Percentiles rank a stretch among this genome's conserved stretches.
phyloP scores from a whole-genome alignment of 1,140 invertebrate genomes.

The Choristoneura fumiferana region DNA sequence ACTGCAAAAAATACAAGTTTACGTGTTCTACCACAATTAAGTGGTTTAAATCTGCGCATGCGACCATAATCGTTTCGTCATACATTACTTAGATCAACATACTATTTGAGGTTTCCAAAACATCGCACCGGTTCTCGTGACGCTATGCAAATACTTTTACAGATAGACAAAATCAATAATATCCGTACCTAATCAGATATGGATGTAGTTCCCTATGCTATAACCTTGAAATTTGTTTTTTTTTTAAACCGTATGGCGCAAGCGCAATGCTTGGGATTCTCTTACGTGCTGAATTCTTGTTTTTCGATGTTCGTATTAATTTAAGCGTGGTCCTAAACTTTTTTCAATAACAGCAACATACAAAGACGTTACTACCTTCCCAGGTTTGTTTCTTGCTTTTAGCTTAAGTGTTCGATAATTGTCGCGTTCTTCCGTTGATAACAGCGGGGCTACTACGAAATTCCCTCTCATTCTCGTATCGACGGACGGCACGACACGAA shows the following conservation, averaged over 20 bases:
- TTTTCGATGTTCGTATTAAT: no score
- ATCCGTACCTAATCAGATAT: slow-evolving; percentile 5
- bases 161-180: slow-evolving; percentile 15
- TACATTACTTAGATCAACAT: slow-evolving; percentile 32
- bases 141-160: not conserved
- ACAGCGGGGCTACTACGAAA: no score
- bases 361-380: no score
- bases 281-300: no score
- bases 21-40: slow-evolving; percentile 33
- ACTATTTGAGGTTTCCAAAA: slow-evolving; percentile 24
- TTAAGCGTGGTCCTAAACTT: no score
- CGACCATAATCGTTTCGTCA: slow-evolving; percentile 38
- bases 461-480: no score
- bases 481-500: no score
- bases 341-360: no score
- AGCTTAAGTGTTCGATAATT: no score
- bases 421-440: no score
- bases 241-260: not conserved
- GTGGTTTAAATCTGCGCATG: slow-evolving; percentile 29
- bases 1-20: slow-evolving; percentile 29
- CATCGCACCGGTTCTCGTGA: not conserved
- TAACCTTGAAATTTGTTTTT: slow-evolving; percentile 12
- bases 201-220: not conserved
- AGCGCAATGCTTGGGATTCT: no score
- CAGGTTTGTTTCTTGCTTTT: no score